phyloP scores from a whole-genome alignment of 2,888 invertebrate genomes.

The Zootermopsis nevadensis region DNA sequence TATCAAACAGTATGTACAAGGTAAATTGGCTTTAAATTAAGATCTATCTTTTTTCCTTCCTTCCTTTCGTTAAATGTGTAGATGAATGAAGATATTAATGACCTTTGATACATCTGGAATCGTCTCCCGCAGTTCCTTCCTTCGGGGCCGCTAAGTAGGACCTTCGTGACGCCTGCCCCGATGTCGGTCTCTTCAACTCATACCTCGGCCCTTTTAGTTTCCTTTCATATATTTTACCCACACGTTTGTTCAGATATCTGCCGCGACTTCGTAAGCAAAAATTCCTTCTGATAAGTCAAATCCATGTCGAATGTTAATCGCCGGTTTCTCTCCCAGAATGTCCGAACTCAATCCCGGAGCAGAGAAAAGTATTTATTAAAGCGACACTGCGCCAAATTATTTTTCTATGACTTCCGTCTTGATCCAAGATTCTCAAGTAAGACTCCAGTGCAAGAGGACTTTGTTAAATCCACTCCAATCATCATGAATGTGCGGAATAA shows the following conservation, averaged over 20 bases:
- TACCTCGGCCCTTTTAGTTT: background rate
- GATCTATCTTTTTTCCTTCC: background rate
- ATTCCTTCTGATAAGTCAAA: too few relatives aligned
- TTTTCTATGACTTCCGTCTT: too few relatives aligned
- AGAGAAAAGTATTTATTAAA: too few relatives aligned
- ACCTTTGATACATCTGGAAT: constrained; percentile 2
- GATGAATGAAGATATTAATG: background rate
- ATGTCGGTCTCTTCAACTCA: background rate
- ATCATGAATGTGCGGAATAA: too few relatives aligned
- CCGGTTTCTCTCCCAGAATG: too few relatives aligned
- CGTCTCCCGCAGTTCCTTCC: background rate
- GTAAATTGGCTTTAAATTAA: background rate
- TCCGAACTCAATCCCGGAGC: too few relatives aligned
- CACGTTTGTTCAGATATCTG: background rate
- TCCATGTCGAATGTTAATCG: too few relatives aligned
- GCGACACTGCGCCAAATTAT: too few relatives aligned
- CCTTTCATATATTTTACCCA: too few relatives aligned
- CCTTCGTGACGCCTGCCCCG: background rate
- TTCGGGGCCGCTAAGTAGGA: background rate
- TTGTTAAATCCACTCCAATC: too few relatives aligned
- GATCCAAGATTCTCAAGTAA: too few relatives aligned
- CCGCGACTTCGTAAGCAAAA: background rate
- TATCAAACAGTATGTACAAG: background rate
- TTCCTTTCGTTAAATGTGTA: background rate
- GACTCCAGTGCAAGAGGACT: too few relatives aligned